phyloP scores from a whole-genome alignment of 2,888 invertebrate species.

The Tetheella fluctuosa region DNA sequence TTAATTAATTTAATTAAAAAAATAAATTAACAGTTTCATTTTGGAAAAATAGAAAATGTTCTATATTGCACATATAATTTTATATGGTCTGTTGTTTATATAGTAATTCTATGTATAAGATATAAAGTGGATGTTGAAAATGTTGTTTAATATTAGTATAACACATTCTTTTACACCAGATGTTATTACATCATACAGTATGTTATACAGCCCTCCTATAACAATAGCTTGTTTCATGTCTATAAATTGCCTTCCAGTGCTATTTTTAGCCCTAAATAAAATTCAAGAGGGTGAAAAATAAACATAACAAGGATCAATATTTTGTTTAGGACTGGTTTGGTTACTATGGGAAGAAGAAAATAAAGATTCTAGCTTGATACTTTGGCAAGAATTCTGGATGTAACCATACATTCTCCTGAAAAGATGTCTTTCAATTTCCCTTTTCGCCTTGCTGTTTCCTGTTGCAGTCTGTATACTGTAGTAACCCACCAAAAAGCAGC shows the following conservation, averaged over 20 bases:
- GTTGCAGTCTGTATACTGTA: constrained; percentile 91
- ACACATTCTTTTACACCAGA: background rate
- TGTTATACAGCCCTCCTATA: constrained; percentile 26
- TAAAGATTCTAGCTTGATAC: constrained; percentile 75
- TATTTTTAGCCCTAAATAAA: constrained; percentile 45
- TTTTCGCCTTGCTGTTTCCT: constrained; percentile 91
- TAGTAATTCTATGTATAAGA: background rate
- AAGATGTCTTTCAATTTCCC: constrained; percentile 94
- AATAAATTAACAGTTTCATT: background rate
- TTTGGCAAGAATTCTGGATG: constrained; percentile 74
- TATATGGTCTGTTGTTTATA: too few relatives aligned
- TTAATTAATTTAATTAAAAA: background rate
- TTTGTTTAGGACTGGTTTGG: constrained; percentile 47
- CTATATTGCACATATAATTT: background rate
- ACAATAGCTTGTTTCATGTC: constrained; percentile 30
- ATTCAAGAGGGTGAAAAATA: constrained; percentile 31
- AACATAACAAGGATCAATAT: constrained; percentile 24
- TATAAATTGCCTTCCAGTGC: constrained; percentile 32
- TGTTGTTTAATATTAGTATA: background rate
- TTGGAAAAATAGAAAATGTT: background rate
- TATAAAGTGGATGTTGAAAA: background rate
- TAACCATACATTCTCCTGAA: constrained; percentile 92
- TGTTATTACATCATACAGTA: background rate
- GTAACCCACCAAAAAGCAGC: constrained; percentile 87
- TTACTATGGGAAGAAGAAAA: constrained; percentile 59